A percentile compares a stretch with the other conserved stretches of the same genome.
phyloP scores from a whole-genome alignment of 2,113 vertebrate species.

The Tonatia bakeri region DNA sequence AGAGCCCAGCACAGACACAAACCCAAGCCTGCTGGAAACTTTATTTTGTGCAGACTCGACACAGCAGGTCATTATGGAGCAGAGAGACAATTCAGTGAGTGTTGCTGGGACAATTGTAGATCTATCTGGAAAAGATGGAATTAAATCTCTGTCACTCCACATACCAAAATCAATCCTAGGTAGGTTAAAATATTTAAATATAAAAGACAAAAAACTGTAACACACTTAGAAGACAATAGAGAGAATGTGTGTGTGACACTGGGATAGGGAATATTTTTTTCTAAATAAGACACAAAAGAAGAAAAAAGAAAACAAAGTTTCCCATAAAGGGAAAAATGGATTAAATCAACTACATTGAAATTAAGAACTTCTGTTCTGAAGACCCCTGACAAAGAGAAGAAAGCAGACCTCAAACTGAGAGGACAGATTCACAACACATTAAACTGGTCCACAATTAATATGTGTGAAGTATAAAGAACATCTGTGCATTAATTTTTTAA shows the following conservation, averaged over 20 bases:
- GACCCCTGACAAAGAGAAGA: not conserved
- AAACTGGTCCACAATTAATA: slow-evolving; percentile 16
- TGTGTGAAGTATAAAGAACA: not conserved
- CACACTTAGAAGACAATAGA: not conserved
- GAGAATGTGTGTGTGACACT: not conserved
- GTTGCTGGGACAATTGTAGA: not conserved
- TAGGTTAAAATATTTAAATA: slow-evolving; percentile 2
- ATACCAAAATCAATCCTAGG: slow-evolving; percentile 7
- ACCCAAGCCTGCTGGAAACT: not conserved
- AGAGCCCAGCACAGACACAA: not conserved
- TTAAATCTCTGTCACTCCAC: not conserved
- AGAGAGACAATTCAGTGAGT: not conserved
- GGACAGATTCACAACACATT: not conserved
- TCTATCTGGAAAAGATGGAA: not conserved
- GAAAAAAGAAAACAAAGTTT: not conserved
- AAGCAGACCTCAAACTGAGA: not conserved
- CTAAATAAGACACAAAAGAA: not conserved
- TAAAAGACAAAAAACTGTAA: slow-evolving; percentile 19
- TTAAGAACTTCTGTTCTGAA: slow-evolving; percentile 26
- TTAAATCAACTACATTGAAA: not conserved
- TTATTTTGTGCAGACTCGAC: not conserved
- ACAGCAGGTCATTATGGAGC: not conserved
- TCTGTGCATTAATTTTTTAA: not conserved
- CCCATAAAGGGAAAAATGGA: not conserved
- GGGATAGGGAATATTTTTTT: not conserved